These are phyloP conservation scores for Drosophila dives DNA, from an alignment of 2,888 invertebrate genomes.

Conservation along the genomic window DNA sequence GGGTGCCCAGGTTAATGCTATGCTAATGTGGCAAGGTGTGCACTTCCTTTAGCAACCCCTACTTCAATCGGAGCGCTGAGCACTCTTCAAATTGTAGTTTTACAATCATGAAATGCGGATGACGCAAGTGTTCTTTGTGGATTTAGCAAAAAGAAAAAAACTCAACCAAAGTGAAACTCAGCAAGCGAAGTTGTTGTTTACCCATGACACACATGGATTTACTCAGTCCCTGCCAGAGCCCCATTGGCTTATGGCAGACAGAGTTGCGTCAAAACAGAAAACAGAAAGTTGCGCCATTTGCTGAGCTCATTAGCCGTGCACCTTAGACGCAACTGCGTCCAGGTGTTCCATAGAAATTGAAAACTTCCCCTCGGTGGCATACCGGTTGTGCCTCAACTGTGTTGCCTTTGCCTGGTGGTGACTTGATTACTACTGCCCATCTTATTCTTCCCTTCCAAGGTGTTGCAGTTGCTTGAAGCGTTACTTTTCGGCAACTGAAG, in stretches of 20 bases:
- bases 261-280: slow-evolving; percentile 75
- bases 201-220: slow-evolving; percentile 30
- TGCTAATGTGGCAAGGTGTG: slow-evolving; percentile 77
- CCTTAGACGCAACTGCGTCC: slow-evolving; percentile 64
- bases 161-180: slow-evolving; percentile 2
- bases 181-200: slow-evolving; percentile 62
- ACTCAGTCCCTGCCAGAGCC: neutral
- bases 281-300: slow-evolving; percentile 51
- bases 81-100: slow-evolving; percentile 26
- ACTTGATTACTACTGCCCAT: slow-evolving; percentile 37
- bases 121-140: slow-evolving; percentile 68
- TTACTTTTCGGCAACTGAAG: slow-evolving; percentile 41
- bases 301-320: slow-evolving; percentile 63
- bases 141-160: slow-evolving; percentile 42
- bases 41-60: slow-evolving; percentile 67
- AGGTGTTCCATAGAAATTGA: slow-evolving; percentile 74
- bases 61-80: neutral
- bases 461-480: slow-evolving; percentile 53
- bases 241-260: slow-evolving; percentile 54
- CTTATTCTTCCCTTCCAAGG: slow-evolving; percentile 53
- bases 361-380: slow-evolving; percentile 70
- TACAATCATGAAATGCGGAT: slow-evolving; percentile 48
- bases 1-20: slow-evolving; percentile 62
- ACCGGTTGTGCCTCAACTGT: slow-evolving; percentile 48
- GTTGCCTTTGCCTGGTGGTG: slow-evolving; percentile 16